Evolutionary conservation across 2,888 invertebrate genomes (phyloP).

Genomic region (Cheiracanthium punctorium): DNA sequence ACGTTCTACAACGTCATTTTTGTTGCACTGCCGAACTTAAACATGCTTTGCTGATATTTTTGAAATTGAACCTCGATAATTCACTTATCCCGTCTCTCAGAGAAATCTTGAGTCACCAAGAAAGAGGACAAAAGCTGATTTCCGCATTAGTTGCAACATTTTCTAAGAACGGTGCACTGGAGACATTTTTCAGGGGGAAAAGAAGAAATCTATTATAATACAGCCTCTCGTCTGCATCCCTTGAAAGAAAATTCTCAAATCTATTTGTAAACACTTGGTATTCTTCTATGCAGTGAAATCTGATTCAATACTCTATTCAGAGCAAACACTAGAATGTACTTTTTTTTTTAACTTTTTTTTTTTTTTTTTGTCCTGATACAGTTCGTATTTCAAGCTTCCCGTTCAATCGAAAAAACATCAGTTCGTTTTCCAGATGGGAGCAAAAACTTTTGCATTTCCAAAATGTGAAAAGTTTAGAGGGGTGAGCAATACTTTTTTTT

Average conservation of each 20-base stretch:
- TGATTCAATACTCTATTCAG: constrained; percentile 67
- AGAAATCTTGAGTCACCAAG: neutral
- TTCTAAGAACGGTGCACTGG: neutral
- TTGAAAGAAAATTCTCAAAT: constrained; percentile 37
- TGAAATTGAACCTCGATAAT: neutral
- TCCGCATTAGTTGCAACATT: constrained; percentile 1
- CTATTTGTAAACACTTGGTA: constrained; percentile 64
- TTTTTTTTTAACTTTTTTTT: constrained; percentile 25
- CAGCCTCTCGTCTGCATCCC: constrained; percentile 2
- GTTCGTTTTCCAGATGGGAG: constrained; percentile 67
- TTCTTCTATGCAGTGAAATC: constrained; percentile 59
- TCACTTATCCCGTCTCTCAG: neutral
- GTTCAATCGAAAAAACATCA: constrained; percentile 65
- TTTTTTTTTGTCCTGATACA: constrained; percentile 15
- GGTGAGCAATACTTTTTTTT: constrained; percentile 4
- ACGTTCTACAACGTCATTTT: neutral
- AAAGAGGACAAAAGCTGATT: constrained; percentile 1
- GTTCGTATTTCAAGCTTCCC: constrained; percentile 65
- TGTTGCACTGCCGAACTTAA: neutral
- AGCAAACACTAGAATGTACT: constrained; percentile 46
- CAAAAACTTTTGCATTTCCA: constrained; percentile 69
- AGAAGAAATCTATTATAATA: constrained; percentile 1
- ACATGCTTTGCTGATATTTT: neutral
- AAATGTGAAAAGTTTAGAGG: constrained; percentile 69
- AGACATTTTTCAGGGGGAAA: neutral